These are phyloP conservation scores for Egretta garzetta DNA, from an alignment of 2,113 vertebrate genomes.

Conservation along the genomic window DNA sequence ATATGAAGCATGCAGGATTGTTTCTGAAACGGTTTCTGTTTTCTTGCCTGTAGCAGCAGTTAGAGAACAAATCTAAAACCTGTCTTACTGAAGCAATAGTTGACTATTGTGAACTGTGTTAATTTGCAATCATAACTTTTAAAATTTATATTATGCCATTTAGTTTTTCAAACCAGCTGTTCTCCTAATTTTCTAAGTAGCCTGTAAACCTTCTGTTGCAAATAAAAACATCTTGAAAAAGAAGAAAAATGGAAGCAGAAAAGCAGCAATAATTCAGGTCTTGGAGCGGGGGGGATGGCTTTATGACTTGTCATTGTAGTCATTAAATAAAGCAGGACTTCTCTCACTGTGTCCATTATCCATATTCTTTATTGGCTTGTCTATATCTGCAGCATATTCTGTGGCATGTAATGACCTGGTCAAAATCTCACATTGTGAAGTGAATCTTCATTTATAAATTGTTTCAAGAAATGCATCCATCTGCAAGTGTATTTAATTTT, in stretches of 20 bases:
- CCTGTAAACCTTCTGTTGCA: slow-evolving; percentile 37
- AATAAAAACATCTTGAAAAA: slow-evolving; percentile 39
- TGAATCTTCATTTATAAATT: not conserved
- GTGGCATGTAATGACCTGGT: not conserved
- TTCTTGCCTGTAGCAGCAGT: not conserved
- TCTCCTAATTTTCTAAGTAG: slow-evolving; percentile 17
- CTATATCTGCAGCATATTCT: not conserved
- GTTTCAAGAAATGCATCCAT: not conserved
- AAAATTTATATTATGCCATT: not conserved
- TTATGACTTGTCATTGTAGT: not conserved
- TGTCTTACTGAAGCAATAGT: not conserved
- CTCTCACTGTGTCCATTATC: not conserved
- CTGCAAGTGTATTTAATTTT: slow-evolving; percentile 8
- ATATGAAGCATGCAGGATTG: not conserved
- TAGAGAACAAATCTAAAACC: not conserved
- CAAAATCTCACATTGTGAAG: not conserved
- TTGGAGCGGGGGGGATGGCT: not conserved
- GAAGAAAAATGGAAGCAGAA: not conserved
- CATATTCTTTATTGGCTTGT: not conserved
- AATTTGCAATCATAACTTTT: slow-evolving; percentile 29
- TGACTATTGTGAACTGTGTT: not conserved
- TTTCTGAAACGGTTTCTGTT: not conserved
- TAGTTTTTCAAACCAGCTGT: slow-evolving; percentile 8
- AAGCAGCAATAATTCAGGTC: not conserved
- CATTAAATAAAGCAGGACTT: slow-evolving; percentile 9